phyloP scores from a whole-genome alignment of 2,888 invertebrate genomes.

The Agrochola lota region DNA sequence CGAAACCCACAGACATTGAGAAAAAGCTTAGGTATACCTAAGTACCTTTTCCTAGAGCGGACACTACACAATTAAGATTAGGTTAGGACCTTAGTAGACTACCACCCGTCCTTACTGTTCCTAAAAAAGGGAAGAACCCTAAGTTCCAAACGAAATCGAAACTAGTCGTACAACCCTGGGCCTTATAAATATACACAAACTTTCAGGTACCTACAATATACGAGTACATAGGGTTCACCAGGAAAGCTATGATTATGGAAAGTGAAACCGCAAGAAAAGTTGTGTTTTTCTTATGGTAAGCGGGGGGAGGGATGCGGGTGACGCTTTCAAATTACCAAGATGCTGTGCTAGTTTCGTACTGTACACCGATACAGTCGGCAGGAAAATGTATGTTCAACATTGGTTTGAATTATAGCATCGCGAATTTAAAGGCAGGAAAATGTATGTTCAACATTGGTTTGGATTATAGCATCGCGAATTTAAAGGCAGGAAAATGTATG shows the following conservation, averaged over 20 bases:
- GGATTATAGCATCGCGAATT: too few relatives aligned
- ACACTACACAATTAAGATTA: not conserved
- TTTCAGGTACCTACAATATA: not conserved
- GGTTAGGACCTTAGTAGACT: not conserved
- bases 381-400: slow-evolving; percentile 13
- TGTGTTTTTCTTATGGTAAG: slow-evolving; percentile 61
- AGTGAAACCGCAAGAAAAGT: slow-evolving; percentile 69
- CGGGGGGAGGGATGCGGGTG: slow-evolving; percentile 57
- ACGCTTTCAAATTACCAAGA: slow-evolving; percentile 85
- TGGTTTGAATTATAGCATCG: too few relatives aligned
- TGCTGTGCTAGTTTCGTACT: slow-evolving; percentile 77
- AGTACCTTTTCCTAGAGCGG: too few relatives aligned
- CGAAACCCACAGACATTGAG: too few relatives aligned
- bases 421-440: too few relatives aligned
- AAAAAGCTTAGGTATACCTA: too few relatives aligned
- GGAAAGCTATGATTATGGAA: slow-evolving; percentile 63
- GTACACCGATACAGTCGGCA: slow-evolving; percentile 74
- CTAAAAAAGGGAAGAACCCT: not conserved
- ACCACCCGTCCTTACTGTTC: not conserved
- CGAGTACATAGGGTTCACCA: slow-evolving; percentile 1
- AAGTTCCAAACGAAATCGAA: not conserved
- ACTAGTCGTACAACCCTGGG: not conserved
- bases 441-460: too few relatives aligned
- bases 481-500: too few relatives aligned
- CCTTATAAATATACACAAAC: slow-evolving; percentile 1